Base-by-base conservation (phyloP, 2,888 invertebrate genomes). In the Encarsia formosa region DNA sequence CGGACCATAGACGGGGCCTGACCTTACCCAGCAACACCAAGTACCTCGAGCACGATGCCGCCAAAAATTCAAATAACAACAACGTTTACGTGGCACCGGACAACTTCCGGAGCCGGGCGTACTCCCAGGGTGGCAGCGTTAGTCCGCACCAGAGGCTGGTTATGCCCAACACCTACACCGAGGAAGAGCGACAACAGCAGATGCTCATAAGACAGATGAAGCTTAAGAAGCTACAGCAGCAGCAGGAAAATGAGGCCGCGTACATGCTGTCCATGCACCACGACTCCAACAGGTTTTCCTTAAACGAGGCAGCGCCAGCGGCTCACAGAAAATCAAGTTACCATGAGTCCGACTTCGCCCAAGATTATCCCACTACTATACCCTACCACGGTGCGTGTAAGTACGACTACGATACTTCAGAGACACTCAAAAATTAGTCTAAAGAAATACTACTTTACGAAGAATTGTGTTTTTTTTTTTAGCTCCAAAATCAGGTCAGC, bases 61-160 rank as follows among this genome's bases (percentile, higher is more conserved):
- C n/a, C n/a, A n/a, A n/a, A n/a, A 34, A 15, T 15, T n/a, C n/a
- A 40, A 68, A 68, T 16, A 73, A 73, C 59, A 68, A 70, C 49
- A 73, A 74, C 26, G 57, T 71, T 18, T 73, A 73, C 34, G 69
- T 73, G 45, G 51, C 71, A 6, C 68, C 70, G 0, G 73, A 74
- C 26, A 71, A 70, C 31, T 68, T 67, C 56, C 70, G 73, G 4
- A 57, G 58, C 18, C 70, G 73, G 11, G 68, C 73, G 0, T 70
- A 70, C 54, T 73, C 73, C 1, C 72, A 74, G 37, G 73, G 73
- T 3, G 70, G 68, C 13, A 65, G 63, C 46, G 35, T 41, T 8
- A 56, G 57, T 49, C 56, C 56, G 1, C 63, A 66, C 29, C 65
- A 70, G 46, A 66, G 72, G 2, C 65, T 65, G 3, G 58, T 34